Base-by-base conservation (phyloP, 2,888 invertebrate genomes). In the Clistopyga incitator region DNA sequence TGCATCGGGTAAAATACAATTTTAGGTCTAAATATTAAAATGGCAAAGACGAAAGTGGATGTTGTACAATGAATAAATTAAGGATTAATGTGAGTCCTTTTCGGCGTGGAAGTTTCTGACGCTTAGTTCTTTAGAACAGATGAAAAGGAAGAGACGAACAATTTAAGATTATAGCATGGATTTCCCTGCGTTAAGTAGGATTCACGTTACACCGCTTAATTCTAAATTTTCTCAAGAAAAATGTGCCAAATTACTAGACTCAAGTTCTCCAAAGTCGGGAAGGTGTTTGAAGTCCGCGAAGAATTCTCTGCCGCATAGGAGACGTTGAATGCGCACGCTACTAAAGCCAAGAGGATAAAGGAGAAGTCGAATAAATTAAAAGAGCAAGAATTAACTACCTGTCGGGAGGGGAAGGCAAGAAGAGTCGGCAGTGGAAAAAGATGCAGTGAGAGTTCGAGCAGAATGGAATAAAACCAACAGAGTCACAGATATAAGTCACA, bases 281-380 rank as follows among this genome's bases (percentile, higher is more conserved):
- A 18, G 29, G 61, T 23, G 38, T 11, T 15, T 10, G 38, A 59
- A 68, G 59, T 67, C 72, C 65, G 45, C 23, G 52, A 79, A 75
- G 42, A 67, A 23, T 45, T n/a, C 29, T 68, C 6, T 68, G 47
- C 71, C 23, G 76, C 15, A 50, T 76, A 50, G 76, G 79, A 83
- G 59, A 72, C 71, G 59, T 56, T 67, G 50, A 34, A 68, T 52
- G 71, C 42, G 79, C 54, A 64, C 52, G 59, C 50, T 71, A 59
- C 18, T n/a, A 47, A 42, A 25, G 65, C 29, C 50, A 42, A 25
- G 29, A 13, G 29, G 18, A 23, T 20, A 20, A 64, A 23, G 4
- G 52, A 3, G 77, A 67, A 79, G 50, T 15, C 45, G 77, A 77
- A 83, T 83, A 83, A 83, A 83, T 80, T 80, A 79, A 80, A 83